Evolutionary conservation across 2,888 invertebrate genomes (phyloP).

Genomic region (Torymus aiolomorphi): DNA sequence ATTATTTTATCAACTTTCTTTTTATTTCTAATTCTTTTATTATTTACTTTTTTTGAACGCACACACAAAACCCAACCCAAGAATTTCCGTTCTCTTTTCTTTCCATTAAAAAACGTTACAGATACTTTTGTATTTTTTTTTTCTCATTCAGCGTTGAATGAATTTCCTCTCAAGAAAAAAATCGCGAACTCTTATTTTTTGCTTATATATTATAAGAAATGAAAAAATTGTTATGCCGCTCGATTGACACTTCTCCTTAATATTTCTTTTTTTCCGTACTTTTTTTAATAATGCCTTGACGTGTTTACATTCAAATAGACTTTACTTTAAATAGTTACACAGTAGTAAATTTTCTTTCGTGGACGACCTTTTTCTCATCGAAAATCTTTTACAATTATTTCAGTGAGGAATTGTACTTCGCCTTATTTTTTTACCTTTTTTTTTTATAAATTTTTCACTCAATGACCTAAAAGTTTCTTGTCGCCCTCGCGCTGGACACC

Average conservation of each 20-base stretch:
- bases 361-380: constrained; percentile 58
- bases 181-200: constrained; percentile 59
- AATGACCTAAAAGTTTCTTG: constrained; percentile 7
- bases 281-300: constrained; percentile 62
- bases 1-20: constrained; percentile 17
- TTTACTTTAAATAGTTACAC: constrained; percentile 71
- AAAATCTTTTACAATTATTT: constrained; percentile 56
- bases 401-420: constrained; percentile 70
- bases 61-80: constrained; percentile 53
- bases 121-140: constrained; percentile 4
- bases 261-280: constrained; percentile 64
- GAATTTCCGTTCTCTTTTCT: constrained; percentile 49
- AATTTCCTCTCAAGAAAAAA: constrained; percentile 54
- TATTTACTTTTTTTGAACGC: constrained; percentile 53
- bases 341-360: constrained; percentile 63
- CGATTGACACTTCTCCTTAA: constrained; percentile 69
- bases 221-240: constrained; percentile 59
- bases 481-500: constrained; percentile 6
- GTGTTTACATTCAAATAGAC: constrained; percentile 73
- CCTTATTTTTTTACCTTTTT: constrained; percentile 42
- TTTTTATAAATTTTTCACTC: constrained; percentile 7
- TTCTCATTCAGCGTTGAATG: constrained; percentile 29
- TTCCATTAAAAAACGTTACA: constrained; percentile 25
- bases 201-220: constrained; percentile 43
- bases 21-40: constrained; percentile 30